These are phyloP conservation scores for Masnerella sp. DNA, from an alignment of 2,888 invertebrate species.

Conservation along the genomic window DNA sequence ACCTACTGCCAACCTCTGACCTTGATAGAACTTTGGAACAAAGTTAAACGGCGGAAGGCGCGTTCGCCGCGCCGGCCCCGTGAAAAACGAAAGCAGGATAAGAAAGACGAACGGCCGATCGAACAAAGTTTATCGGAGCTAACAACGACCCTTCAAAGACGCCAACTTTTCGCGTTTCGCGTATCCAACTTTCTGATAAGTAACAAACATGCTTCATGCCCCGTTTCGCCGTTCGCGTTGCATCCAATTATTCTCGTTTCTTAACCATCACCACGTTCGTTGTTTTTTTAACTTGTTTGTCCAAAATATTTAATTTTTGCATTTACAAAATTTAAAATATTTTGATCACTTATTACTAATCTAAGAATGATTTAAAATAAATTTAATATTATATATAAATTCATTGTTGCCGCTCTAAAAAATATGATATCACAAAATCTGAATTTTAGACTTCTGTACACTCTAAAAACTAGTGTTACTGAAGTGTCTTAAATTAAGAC, in stretches of 20 bases:
- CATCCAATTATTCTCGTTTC: conserved; percentile 43
- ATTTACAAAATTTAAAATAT: neutral
- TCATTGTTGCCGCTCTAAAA: too few species aligned
- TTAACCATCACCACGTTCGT: conserved; percentile 19
- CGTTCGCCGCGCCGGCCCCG: conserved; percentile 49
- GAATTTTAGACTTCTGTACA: too few species aligned
- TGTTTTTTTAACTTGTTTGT: conserved; percentile 26
- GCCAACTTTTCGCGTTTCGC: conserved; percentile 64
- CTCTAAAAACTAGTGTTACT: too few species aligned
- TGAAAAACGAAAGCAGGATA: conserved; percentile 66
- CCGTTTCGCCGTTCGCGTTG: conserved; percentile 22
- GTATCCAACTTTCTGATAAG: conserved; percentile 47
- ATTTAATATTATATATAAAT: too few species aligned
- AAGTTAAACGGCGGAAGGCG: conserved; percentile 71
- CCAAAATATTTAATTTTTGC: too few species aligned
- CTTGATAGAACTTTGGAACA: conserved; percentile 75
- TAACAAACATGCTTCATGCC: conserved; percentile 41
- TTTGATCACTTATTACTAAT: neutral
- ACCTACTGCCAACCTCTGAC: conserved; percentile 70
- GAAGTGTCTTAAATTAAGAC: too few species aligned
- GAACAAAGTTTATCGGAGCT: conserved; percentile 71
- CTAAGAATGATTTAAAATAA: too few species aligned
- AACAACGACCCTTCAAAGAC: conserved; percentile 66
- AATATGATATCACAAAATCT: too few species aligned
- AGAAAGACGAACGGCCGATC: conserved; percentile 69